These are phyloP conservation scores for Dicranocentrus wangi DNA, from an alignment of 2,888 invertebrate species.

Conservation along the genomic window DNA sequence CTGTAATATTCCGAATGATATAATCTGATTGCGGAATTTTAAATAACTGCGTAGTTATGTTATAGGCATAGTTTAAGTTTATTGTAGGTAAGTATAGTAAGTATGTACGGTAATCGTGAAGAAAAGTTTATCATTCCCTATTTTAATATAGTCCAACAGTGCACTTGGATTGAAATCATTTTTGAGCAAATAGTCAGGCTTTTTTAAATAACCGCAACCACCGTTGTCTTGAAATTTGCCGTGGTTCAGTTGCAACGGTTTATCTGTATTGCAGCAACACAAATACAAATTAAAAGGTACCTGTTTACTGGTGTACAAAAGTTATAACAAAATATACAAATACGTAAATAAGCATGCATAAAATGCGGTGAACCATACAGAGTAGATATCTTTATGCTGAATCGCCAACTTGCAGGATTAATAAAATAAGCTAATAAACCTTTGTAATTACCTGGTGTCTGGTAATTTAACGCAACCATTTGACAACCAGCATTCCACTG, in stretches of 20 bases:
- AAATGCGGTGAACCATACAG: no score
- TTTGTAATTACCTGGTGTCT: constrained; percentile 86
- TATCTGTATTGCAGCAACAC: no score
- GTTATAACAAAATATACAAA: no score
- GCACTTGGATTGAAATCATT: constrained; percentile 34
- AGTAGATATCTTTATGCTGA: no score
- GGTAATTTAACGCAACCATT: constrained; percentile 98
- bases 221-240: constrained; percentile 95
- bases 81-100: no score
- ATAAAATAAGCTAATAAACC: no score
- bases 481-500: constrained; percentile 97
- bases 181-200: constrained; percentile 88
- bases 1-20: constrained; percentile 73
- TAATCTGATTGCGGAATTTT: no score
- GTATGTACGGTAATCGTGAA: constrained; percentile 82
- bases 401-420: no score
- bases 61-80: no score
- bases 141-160: constrained; percentile 6
- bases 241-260: constrained; percentile 95
- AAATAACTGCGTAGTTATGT: no score
- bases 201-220: constrained; percentile 91
- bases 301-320: no score
- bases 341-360: no score
- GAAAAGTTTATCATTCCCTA: constrained; percentile 75
- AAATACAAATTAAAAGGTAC: not conserved